Percentiles rank a stretch among this genome's conserved stretches.
Conservation (phyloP, 2,797 vertebrate genomes). For the Lophius americanus region DNA sequence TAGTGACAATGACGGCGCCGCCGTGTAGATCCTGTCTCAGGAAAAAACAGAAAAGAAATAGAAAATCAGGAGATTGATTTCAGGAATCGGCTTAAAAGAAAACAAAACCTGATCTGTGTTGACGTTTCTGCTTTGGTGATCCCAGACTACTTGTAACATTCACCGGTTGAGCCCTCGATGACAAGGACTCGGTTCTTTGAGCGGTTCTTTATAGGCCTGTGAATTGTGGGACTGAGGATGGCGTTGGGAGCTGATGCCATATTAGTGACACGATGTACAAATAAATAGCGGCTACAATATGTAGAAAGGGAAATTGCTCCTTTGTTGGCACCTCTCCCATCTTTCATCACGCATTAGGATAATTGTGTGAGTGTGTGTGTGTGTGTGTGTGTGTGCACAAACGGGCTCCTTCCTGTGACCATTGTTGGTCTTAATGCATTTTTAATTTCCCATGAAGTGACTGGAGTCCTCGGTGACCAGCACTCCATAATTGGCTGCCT, state of each 20-base stretch:
- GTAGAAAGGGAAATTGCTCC: constrained; percentile 12
- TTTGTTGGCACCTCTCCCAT: constrained; percentile 35
- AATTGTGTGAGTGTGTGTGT: constrained; percentile 5
- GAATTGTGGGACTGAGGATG: constrained; percentile 20
- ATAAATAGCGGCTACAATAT: constrained; percentile 20
- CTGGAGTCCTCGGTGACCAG: constrained; percentile 71
- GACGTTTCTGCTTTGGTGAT: constrained; percentile 23
- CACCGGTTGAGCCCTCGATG: constrained; percentile 9
- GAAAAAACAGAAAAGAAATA: constrained; percentile 23
- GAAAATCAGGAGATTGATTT: constrained; percentile 50
- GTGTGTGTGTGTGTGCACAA: constrained; percentile 4
- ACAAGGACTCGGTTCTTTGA: constrained; percentile 29
- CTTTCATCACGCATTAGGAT: constrained; percentile 12
- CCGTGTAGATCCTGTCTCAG: background rate
- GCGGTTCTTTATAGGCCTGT: constrained; percentile 29
- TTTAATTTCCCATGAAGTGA: constrained; percentile 80
- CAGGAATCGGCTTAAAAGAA: constrained; percentile 15
- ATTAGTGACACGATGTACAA: constrained; percentile 15
- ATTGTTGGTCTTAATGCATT: constrained; percentile 78
- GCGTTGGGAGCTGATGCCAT: background rate
- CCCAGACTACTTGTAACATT: constrained; percentile 4
- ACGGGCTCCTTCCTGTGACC: constrained; percentile 49
- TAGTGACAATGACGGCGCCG: constrained; percentile 23
- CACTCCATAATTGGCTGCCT: constrained; percentile 78
- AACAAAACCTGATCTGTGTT: constrained; percentile 16